Percentiles rank a stretch among this genome's conserved stretches.
Conservation (phyloP, 1,140 invertebrate species). For the Trachymyrmex cornetzi region DNA sequence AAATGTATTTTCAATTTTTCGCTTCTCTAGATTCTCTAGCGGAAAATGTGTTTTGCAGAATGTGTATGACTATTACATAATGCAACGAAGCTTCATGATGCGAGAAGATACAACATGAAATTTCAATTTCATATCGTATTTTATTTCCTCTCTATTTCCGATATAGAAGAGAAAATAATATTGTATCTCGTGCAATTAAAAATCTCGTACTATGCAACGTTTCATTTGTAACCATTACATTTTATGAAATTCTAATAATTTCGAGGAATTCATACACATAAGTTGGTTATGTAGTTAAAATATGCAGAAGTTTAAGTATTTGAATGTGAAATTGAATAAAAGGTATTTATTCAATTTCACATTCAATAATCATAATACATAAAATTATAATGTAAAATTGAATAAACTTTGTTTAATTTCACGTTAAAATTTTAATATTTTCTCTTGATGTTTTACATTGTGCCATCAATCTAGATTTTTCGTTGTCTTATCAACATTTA, state of each 20-base stretch:
- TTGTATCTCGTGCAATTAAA: not conserved
- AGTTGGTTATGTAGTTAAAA: not conserved
- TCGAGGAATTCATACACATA: not conserved
- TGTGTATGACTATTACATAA: constrained; percentile 44
- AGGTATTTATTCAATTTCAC: too few species aligned
- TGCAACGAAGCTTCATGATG: constrained; percentile 51
- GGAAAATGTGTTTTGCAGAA: constrained; percentile 19
- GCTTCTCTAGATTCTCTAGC: not conserved
- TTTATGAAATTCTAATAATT: not conserved
- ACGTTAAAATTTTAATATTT: too few species aligned
- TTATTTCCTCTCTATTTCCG: not conserved
- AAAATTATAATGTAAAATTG: too few species aligned
- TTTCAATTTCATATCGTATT: constrained; percentile 40
- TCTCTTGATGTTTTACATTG: too few species aligned
- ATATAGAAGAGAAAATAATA: constrained; percentile 3
- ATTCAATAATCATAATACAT: too few species aligned
- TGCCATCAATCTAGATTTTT: too few species aligned
- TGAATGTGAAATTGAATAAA: too few species aligned
- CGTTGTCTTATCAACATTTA: too few species aligned
- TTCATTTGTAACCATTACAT: not conserved
- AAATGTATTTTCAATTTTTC: constrained; percentile 31
- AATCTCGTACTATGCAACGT: not conserved
- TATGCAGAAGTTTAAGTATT: too few species aligned
- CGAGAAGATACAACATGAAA: constrained; percentile 20
- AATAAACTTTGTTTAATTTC: too few species aligned